These are phyloP conservation scores for Aspidiotus rigidus DNA, from an alignment of 2,888 invertebrate species.

Conservation along the genomic window DNA sequence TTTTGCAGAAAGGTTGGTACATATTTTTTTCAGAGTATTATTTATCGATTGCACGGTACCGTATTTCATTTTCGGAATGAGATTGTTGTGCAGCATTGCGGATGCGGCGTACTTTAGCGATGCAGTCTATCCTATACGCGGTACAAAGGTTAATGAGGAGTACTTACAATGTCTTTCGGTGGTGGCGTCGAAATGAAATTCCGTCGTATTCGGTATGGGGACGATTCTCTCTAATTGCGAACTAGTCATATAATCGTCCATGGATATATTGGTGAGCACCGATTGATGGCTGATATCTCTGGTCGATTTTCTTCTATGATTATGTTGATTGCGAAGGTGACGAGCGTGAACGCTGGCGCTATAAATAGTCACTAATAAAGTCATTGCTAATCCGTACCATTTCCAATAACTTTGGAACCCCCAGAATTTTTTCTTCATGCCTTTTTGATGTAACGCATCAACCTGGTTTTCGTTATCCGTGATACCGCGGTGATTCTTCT, in stretches of 20 bases:
- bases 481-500: conserved; percentile 11
- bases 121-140: too few relatives aligned
- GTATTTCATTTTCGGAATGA: too few relatives aligned
- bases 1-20: neutral
- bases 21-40: too few relatives aligned
- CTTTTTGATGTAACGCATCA: conserved; percentile 29
- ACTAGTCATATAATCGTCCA: conserved; percentile 25
- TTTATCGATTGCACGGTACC: too few relatives aligned
- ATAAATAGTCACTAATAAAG: conserved; percentile 31
- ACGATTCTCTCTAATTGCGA: conserved; percentile 26
- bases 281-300: conserved; percentile 21
- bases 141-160: neutral
- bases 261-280: conserved; percentile 26
- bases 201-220: conserved; percentile 28
- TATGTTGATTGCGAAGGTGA: conserved; percentile 20
- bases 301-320: conserved; percentile 20
- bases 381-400: conserved; percentile 34
- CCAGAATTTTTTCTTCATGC: conserved; percentile 34
- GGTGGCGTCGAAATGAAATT: conserved; percentile 21
- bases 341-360: conserved; percentile 27
- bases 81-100: too few relatives aligned
- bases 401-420: conserved; percentile 34
- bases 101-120: too few relatives aligned
- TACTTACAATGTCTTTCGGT: conserved; percentile 30
- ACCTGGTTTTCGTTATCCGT: conserved; percentile 26